These are phyloP conservation scores for Lasioglossum oenotherae DNA, from an alignment of 2,888 invertebrate species.

Conservation along the genomic window DNA sequence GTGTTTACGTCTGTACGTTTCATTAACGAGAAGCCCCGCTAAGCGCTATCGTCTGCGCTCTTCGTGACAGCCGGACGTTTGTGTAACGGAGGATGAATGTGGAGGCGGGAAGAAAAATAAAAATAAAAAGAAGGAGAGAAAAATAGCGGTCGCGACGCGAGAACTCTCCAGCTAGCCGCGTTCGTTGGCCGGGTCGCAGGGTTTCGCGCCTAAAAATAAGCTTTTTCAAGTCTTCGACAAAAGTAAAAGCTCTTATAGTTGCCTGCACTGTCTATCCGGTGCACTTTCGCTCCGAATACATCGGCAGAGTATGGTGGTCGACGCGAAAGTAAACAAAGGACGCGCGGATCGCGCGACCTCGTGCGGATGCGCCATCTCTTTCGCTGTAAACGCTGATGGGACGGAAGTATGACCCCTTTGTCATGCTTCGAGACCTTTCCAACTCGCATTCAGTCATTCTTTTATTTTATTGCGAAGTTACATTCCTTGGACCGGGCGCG, in stretches of 20 bases:
- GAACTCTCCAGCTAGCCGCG: neutral
- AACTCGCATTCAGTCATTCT: neutral
- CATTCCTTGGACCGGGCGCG: neutral
- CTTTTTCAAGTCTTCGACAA: slow-evolving; percentile 14
- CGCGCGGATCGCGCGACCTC: neutral
- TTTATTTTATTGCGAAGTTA: neutral
- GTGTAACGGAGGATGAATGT: slow-evolving; percentile 36
- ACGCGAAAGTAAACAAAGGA: slow-evolving; percentile 8
- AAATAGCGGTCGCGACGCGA: neutral
- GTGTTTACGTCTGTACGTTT: slow-evolving; percentile 69
- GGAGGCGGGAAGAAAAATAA: neutral
- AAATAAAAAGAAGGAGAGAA: neutral
- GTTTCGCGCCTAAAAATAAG: slow-evolving; percentile 47
- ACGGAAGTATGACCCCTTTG: neutral
- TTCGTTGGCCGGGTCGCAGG: slow-evolving; percentile 1
- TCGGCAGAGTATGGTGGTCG: slow-evolving; percentile 2
- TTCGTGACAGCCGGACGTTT: slow-evolving; percentile 52
- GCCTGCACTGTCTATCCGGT: neutral
- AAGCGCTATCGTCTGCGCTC: slow-evolving; percentile 61
- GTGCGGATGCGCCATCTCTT: slow-evolving; percentile 11
- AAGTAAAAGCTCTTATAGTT: slow-evolving; percentile 21
- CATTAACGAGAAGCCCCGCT: slow-evolving; percentile 69
- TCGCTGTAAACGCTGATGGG: neutral
- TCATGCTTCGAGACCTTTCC: neutral
- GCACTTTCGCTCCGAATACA: slow-evolving; percentile 30